phyloP scores from a whole-genome alignment of 2,113 vertebrate species.

The Nestor notabilis region DNA sequence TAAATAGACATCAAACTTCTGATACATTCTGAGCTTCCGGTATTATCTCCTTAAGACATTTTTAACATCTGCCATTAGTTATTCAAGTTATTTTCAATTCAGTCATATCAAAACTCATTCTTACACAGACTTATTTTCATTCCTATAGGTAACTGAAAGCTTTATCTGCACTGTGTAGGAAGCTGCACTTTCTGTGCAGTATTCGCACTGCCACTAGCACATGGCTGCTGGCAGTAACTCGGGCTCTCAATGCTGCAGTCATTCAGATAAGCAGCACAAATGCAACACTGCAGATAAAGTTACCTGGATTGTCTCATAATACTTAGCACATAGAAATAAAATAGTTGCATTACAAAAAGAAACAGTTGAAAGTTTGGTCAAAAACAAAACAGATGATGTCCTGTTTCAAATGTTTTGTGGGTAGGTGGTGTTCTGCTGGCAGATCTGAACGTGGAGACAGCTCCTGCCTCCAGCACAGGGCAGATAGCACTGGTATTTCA shows the following conservation, averaged over 20 bases:
- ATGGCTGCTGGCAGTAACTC: not conserved
- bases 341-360: rapidly evolving
- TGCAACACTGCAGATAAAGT: rapidly evolving
- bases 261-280: not conserved
- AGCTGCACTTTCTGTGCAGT: not conserved
- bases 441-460: not conserved
- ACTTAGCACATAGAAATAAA: not conserved
- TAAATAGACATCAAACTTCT: not conserved
- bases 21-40: not conserved
- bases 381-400: not conserved
- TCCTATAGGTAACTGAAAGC: not conserved
- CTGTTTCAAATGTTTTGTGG: rapidly evolving
- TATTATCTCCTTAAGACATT: not conserved
- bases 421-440: rapidly evolving
- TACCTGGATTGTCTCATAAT: not conserved
- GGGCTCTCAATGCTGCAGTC: not conserved
- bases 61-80: not conserved
- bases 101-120: not conserved
- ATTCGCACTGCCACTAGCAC: not conserved
- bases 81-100: not conserved
- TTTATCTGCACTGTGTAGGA: not conserved
- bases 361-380: not conserved
- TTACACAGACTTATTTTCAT: not conserved
- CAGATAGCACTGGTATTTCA: rapidly evolving
- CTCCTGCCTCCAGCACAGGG: not conserved